A percentile compares a stretch with the other conserved stretches of the same genome.
Conservation (phyloP, 2,797 vertebrate genomes). For the Fistularia tabacaria region DNA sequence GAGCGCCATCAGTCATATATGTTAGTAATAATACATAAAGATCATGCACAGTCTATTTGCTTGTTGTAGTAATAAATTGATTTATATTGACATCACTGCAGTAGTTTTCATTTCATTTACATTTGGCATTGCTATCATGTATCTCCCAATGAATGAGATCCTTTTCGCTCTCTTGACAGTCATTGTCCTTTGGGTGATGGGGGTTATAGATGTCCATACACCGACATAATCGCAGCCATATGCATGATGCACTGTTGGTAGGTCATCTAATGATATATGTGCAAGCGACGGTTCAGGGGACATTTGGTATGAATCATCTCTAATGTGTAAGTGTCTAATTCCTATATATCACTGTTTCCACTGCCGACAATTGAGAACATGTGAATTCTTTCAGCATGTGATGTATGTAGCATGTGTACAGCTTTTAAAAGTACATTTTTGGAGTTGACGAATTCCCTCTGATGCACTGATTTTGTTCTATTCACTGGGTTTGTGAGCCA, state of each 20-base stretch:
- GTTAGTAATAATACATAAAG: no score
- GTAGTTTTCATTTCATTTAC: no score
- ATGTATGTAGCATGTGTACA: no score
- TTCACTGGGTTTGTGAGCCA: neutral
- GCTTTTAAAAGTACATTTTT: no score
- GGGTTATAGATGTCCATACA: slow-evolving; percentile 38
- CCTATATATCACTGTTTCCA: slow-evolving; percentile 27
- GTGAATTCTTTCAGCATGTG: no score
- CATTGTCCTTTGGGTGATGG: slow-evolving; percentile 62
- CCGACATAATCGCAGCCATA: slow-evolving; percentile 27
- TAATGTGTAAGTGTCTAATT: slow-evolving; percentile 17
- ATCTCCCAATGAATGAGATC: neutral
- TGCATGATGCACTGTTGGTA: slow-evolving; percentile 41
- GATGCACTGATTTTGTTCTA: neutral
- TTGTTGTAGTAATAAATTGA: no score
- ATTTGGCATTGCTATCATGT: neutral
- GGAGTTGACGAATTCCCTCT: no score
- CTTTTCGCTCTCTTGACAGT: slow-evolving; percentile 27
- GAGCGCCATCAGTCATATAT: no score
- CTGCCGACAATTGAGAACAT: neutral
- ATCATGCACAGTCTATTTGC: no score
- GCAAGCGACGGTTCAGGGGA: slow-evolving; percentile 49
- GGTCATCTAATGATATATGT: slow-evolving; percentile 50
- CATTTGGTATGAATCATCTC: slow-evolving; percentile 46
- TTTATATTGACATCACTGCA: no score